Conservation (phyloP, 2,797 vertebrate species). For the Danio kyathit region DNA sequence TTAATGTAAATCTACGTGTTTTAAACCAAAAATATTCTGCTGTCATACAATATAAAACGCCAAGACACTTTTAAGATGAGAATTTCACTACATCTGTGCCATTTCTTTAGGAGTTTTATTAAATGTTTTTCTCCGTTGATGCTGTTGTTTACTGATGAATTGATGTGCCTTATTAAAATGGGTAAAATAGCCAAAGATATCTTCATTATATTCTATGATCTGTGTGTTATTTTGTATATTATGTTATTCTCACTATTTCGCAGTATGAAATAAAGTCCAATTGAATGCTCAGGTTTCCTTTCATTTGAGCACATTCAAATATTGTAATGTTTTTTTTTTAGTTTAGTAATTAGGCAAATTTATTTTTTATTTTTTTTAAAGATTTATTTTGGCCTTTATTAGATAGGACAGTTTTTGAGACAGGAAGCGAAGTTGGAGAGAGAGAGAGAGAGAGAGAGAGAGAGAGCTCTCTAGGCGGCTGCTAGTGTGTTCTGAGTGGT, state of each 20-base stretch:
- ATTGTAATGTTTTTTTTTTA: background rate
- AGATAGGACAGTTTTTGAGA: too few relatives aligned
- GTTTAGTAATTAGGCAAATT: too few relatives aligned
- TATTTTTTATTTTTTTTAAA: too few relatives aligned
- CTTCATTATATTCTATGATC: background rate
- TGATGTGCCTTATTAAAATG: slow-evolving; percentile 29
- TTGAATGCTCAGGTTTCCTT: background rate
- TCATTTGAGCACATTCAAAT: background rate
- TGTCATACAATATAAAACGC: background rate
- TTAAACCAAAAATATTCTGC: background rate
- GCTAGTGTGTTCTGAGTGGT: too few relatives aligned
- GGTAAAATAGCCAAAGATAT: slow-evolving; percentile 15
- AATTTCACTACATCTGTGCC: background rate
- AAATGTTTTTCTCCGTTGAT: background rate
- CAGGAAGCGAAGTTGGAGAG: too few relatives aligned
- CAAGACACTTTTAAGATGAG: background rate
- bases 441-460: too few relatives aligned
- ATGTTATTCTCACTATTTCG: background rate
- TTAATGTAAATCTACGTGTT: too few relatives aligned
- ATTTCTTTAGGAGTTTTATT: background rate
- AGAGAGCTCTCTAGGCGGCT: too few relatives aligned
- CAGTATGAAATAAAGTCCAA: background rate
- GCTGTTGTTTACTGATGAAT: slow-evolving; percentile 3
- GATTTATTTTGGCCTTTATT: too few relatives aligned
- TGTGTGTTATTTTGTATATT: background rate